Base-by-base conservation (phyloP, 2,888 invertebrate genomes). In the Pedicia rivosa region DNA sequence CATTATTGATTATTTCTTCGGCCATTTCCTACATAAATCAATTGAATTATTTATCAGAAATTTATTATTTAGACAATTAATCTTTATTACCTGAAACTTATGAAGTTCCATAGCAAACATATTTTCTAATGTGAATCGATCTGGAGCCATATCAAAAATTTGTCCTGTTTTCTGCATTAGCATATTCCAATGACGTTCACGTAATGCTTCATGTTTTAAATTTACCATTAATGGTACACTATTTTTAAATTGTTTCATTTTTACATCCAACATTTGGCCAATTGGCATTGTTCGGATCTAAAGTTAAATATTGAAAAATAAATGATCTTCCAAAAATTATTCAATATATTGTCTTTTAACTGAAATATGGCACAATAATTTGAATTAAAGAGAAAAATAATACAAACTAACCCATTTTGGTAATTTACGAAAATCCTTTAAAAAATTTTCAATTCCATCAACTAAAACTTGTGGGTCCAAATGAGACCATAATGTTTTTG, bases 81-180 rank as follows among this genome's bases (percentile, higher is more conserved):
- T 13, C 16, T 17, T 26, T 10, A 38, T 39, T 42, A 51, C 84
- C 58, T 80, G 78, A 52, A 83, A 86, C 44, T 78, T 73, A 49
- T 87, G 83, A 41, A 91, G 61, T 50, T 92, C 81, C 91, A 92
- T 91, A 2, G 79, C 72, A 54, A 92, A 92, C 76, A 92, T 82
- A 53, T 90, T 87, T 41, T 86, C 84, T 41, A 92, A 62, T 0
- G 90, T 91, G 48, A 92, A 91, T n/a, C 79, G 71, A 14, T 84
- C 80, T 3, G 86, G 77, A 3, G 81, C 70, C 79, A 91, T 88
- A 50, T 91, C 88, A 54, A 91, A 91, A 42, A 70, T 64, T 48
- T 76, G 67, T 10, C 70, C 74, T 10, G 91, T 92, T 59, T 83
- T 84, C 3, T 63, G 62, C 91, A 92, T 91, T 32, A 92, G 64